phyloP scores from a whole-genome alignment of 53 echinoderm and acorn worm species.

The Apostichopus leukothele region DNA sequence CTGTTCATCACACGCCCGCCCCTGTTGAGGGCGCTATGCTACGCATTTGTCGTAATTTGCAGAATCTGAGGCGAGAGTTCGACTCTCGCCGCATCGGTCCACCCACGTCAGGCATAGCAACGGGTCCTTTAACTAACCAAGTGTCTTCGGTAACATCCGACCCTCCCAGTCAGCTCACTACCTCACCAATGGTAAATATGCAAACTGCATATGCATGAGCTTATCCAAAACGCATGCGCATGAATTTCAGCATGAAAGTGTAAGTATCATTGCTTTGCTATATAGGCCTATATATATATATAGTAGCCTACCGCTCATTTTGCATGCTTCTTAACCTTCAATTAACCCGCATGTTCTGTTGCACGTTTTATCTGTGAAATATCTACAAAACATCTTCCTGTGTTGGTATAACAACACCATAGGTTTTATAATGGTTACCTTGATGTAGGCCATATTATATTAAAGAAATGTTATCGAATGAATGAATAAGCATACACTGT shows the following conservation, averaged over 20 bases:
- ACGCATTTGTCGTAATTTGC: constrained; percentile 90
- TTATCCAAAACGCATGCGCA: constrained; percentile 38
- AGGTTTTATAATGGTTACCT: too few species aligned
- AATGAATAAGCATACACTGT: too few species aligned
- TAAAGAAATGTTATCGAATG: too few species aligned
- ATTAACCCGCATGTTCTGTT: too few species aligned
- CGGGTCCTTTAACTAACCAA: constrained; percentile 65
- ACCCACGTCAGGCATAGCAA: constrained; percentile 66
- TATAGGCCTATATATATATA: too few species aligned
- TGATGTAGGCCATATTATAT: too few species aligned
- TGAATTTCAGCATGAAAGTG: constrained; percentile 36
- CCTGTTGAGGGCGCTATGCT: constrained; percentile 98
- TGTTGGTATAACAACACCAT: too few species aligned
- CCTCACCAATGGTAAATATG: constrained; percentile 82
- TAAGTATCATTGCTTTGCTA: constrained; percentile 23
- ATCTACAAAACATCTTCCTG: too few species aligned
- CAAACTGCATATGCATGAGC: constrained; percentile 45
- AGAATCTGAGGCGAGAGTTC: constrained; percentile 88
- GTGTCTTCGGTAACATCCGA: constrained; percentile 59
- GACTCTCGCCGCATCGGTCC: constrained; percentile 85
- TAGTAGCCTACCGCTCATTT: too few species aligned
- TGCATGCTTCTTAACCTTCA: too few species aligned
- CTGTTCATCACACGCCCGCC: constrained; percentile 85
- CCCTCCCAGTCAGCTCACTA: constrained; percentile 63
- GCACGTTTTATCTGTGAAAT: too few species aligned